Evolutionary conservation across 2,797 vertebrate species (phyloP).

Genomic region (Darevskia mixta): DNA sequence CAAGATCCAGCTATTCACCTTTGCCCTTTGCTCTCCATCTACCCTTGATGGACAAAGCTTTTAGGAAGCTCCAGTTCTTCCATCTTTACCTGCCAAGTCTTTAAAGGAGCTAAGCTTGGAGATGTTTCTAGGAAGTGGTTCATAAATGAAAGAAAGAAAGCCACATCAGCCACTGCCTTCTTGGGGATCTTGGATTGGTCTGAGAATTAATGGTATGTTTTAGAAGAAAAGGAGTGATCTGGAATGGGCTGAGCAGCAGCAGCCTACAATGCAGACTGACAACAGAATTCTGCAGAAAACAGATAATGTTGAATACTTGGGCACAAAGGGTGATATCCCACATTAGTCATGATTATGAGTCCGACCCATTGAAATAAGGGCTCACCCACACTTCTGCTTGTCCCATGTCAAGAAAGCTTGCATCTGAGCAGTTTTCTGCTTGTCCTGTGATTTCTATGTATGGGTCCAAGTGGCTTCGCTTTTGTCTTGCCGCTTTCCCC

Average conservation of each 20-base stretch:
- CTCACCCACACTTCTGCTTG: too few relatives aligned
- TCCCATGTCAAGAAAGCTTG: too few relatives aligned
- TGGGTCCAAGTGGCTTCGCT: too few relatives aligned
- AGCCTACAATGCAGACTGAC: neutral
- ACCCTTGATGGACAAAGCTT: neutral
- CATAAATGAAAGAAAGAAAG: too few relatives aligned
- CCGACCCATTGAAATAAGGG: too few relatives aligned
- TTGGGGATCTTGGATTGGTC: neutral
- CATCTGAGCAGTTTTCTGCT: too few relatives aligned
- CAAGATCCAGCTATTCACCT: constrained; percentile 44
- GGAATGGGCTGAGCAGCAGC: neutral
- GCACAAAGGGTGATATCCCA: too few relatives aligned
- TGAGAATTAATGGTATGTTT: neutral
- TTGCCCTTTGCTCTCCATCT: constrained; percentile 62
- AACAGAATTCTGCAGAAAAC: neutral
- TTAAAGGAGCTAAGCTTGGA: neutral
- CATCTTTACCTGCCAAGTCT: neutral
- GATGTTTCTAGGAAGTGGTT: too few relatives aligned
- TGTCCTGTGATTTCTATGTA: too few relatives aligned
- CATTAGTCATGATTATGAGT: too few relatives aligned
- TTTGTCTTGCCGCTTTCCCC: too few relatives aligned
- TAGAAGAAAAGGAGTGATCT: neutral
- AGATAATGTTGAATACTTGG: neutral
- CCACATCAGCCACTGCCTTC: neutral
- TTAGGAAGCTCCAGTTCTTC: neutral